Percentiles rank a stretch among this genome's conserved stretches.
Conservation (phyloP, 2,888 invertebrate genomes). For the Vanessa cardui region DNA sequence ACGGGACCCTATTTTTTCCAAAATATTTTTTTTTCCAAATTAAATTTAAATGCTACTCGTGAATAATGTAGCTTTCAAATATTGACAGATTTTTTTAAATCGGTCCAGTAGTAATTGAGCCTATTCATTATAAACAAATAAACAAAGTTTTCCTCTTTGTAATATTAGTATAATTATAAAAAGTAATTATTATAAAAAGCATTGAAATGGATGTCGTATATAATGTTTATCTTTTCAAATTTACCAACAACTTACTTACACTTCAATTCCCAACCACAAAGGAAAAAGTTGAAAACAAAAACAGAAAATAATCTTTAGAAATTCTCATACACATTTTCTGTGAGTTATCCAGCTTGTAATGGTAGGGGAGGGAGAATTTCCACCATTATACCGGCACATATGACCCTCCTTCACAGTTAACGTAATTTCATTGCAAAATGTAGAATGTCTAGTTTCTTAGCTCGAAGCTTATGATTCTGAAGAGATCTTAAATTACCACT, state of each 20-base stretch:
- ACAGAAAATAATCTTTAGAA: conserved; percentile 9
- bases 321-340: conserved; percentile 9
- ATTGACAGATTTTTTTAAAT: too few species aligned
- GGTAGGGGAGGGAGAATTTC: background rate
- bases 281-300: background rate
- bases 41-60: too few species aligned
- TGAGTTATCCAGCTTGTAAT: conserved; percentile 6
- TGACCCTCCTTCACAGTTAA: conserved; percentile 12
- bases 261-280: background rate
- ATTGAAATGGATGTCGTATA: background rate
- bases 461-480: conserved; percentile 5
- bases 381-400: conserved; percentile 5
- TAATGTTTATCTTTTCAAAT: background rate
- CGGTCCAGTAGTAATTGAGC: too few species aligned
- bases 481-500: conserved; percentile 5
- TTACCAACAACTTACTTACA: background rate
- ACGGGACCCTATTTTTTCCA: too few species aligned
- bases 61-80: too few species aligned
- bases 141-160: too few species aligned
- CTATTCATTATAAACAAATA: too few species aligned
- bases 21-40: too few species aligned
- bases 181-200: background rate
- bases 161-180: too few species aligned
- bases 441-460: conserved; percentile 12
- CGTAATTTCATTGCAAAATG: conserved; percentile 21